Evolutionary conservation across 2,113 vertebrate species (phyloP), one percentile per base, ranked within the genome.

Genomic region (Cryptomyrus ogoouensis): DNA sequence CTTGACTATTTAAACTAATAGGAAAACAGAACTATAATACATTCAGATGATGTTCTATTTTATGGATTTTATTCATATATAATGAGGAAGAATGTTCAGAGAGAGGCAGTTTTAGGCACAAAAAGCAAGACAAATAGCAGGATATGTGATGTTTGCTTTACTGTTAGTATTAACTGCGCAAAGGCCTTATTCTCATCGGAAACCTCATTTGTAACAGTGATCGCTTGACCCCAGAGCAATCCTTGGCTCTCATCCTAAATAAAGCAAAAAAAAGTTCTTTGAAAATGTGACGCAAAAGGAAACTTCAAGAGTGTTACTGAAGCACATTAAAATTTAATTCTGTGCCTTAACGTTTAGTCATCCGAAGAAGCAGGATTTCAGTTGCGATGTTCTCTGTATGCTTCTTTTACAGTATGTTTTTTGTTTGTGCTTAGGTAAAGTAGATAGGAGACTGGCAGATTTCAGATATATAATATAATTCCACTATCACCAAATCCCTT

Each of bases 71-170:
- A 70, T 70, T 31, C 3, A 70, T 70, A 80, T 80, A 56, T 56
- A 56, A 80, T 42, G 35, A 35, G 12, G 42, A 46, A 84, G 39
- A 84, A 31, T 4, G 83, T 84, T 19, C 80, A n/a, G 19, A 17
- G 39, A 24, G 49, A 17, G 70, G 70, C 80, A 83, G 21, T 47
- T 83, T 47, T 9, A 70, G 62, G 17, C 5, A 86, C 88, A n/a
- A 83, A 87, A 89, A 91, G 77, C 91, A 91, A 52, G 53, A 85
- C 56, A 92, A 91, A 83, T 46, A 84, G 91, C 92, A 94, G 94
- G 94, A 95, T 94, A 90, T 93, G 93, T 91, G 92, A 95, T 94
- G 93, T 94, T 92, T 93, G 84, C 94, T 91, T 92, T 92, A 91
- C 91, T 90, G 94, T 93, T 92, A 93, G 94, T 92, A 91, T 94